Base-by-base conservation (phyloP, 2,113 vertebrate genomes). In the Himantopus leucocephalus region DNA sequence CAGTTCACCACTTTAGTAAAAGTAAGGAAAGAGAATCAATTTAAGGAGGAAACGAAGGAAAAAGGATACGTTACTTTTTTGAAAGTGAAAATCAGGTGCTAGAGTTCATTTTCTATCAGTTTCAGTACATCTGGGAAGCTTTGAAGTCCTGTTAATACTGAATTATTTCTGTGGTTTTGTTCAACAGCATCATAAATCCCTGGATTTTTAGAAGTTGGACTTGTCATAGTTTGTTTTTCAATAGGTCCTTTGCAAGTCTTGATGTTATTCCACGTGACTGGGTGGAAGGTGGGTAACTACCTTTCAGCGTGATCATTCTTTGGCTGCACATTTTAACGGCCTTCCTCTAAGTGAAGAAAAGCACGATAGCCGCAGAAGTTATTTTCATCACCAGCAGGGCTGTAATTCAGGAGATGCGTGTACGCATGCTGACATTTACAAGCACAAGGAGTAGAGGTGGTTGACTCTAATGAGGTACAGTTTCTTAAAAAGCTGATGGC, bases 341-440 rank as follows among this genome's bases (percentile, higher is more conserved):
- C 12, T 0, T 12, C 10, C 53, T 74, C 35, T 27, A 13, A 34
- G 41, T 48, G 47, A 67, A 43, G 85, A 58, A 37, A 75, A 72
- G 7, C 30, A 34, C 1, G 1, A 9, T 23, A 59, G n/a, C 60
- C 0, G 1, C 41, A 32, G 56, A 74, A 60, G 62, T 47, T 27
- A 4, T 60, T 82, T 52, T 60, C 16, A 5, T 41, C 60, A 35
- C 6, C 32, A 62, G 62, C 71, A 30, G 15, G 30, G 64, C 6
- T 50, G 63, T 87, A 76, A 18, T 7, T 68, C 14, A 26, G 29
- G 39, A 77, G 74, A 24, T 37, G 7, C 22, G 4, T 47, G 50
- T 60, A 20, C 64, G 13, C 75, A 16, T 2, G 15, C 34, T 24
- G 56, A 21, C 27, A 37, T 84, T 73, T 68, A 45, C 37, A 80